Conservation (phyloP, 2,797 vertebrate genomes). For the Cheracebus regulus region DNA sequence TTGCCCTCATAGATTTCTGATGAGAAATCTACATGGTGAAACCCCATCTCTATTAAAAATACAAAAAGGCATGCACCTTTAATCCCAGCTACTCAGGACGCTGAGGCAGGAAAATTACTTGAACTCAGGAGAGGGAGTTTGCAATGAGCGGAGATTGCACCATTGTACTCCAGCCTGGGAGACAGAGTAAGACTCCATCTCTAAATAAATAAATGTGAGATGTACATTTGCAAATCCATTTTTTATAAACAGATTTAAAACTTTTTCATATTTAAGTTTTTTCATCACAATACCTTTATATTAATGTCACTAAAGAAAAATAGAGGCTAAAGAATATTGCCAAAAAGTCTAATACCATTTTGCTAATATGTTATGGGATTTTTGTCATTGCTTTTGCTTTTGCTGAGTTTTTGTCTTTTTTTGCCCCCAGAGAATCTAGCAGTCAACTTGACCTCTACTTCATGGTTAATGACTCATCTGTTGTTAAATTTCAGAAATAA, state of each 20-base stretch:
- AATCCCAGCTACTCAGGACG: background rate
- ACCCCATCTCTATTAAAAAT: background rate
- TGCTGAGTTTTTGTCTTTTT: background rate
- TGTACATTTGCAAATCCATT: background rate
- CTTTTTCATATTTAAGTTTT: background rate
- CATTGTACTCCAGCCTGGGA: background rate
- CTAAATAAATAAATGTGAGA: background rate
- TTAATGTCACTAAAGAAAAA: constrained; percentile 6
- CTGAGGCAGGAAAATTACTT: background rate
- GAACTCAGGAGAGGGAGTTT: background rate
- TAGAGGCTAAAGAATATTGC: background rate
- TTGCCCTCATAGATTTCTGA: background rate
- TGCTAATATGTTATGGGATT: background rate
- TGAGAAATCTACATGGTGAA: background rate
- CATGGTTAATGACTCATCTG: background rate
- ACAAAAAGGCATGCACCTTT: background rate
- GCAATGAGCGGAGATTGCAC: background rate
- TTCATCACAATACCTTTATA: background rate
- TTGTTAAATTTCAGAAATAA: background rate
- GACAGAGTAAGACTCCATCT: background rate
- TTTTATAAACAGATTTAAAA: background rate
- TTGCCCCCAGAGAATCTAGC: background rate
- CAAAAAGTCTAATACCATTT: background rate
- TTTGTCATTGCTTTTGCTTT: background rate
- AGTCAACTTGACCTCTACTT: constrained; percentile 23